Conservation (phyloP, 2,113 vertebrate genomes). For the Coturnix japonica region DNA sequence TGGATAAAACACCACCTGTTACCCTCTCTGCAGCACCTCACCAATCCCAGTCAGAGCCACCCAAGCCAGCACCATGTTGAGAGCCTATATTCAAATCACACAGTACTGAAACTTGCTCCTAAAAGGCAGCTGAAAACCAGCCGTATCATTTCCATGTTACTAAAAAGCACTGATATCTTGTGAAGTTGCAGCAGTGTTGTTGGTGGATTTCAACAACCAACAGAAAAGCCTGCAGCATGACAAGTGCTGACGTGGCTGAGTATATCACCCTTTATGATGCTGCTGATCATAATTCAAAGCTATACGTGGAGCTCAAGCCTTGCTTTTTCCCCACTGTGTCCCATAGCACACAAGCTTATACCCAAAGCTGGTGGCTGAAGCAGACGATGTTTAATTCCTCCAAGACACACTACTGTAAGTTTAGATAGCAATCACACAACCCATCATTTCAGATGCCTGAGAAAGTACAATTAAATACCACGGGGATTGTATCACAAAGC, state of each 20-base stretch:
- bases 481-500: background rate
- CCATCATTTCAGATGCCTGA: constrained; percentile 27
- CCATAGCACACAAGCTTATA: background rate
- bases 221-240: background rate
- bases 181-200: constrained; percentile 8
- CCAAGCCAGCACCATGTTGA: background rate
- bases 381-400: background rate
- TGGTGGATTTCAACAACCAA: constrained; percentile 21
- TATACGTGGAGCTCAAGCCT: background rate
- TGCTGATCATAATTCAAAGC: background rate
- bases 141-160: constrained; percentile 5
- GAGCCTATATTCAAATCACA: background rate
- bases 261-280: background rate
- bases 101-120: constrained; percentile 5
- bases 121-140: constrained; percentile 42
- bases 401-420: background rate
- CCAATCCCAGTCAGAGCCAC: background rate
- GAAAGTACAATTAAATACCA: constrained; percentile 58
- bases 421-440: constrained; percentile 26
- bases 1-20: background rate
- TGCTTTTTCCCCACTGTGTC: background rate
- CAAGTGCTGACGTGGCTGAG: background rate
- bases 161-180: constrained; percentile 16
- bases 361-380: background rate
- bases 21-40: background rate